Percentiles rank a stretch among this genome's conserved stretches.
Conservation (phyloP, 2,797 vertebrate species). For the Alfaro cultratus region DNA sequence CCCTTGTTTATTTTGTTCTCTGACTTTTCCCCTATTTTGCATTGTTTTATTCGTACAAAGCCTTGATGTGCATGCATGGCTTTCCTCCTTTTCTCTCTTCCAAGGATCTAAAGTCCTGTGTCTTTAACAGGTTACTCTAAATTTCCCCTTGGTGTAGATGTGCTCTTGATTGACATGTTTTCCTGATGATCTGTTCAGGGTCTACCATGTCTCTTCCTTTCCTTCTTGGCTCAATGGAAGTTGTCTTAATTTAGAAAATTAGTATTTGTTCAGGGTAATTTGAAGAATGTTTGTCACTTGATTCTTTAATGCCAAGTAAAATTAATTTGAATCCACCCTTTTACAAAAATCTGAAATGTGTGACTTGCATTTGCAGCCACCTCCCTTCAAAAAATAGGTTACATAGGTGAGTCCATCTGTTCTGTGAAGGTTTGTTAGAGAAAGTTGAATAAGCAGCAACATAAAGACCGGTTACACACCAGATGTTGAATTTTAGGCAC, state of each 20-base stretch:
- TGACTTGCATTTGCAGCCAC: too few relatives aligned
- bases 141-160: not conserved
- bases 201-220: not conserved
- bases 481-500: too few relatives aligned
- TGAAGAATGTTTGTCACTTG: not conserved
- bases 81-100: not conserved
- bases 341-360: too few relatives aligned
- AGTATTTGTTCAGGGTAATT: not conserved
- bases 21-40: too few relatives aligned
- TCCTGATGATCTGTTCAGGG: not conserved
- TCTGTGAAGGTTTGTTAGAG: too few relatives aligned
- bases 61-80: not conserved
- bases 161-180: not conserved
- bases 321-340: too few relatives aligned
- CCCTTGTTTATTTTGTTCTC: slow-evolving; percentile 13
- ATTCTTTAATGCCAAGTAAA: too few relatives aligned
- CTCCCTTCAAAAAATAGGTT: too few relatives aligned
- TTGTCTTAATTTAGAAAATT: not conserved
- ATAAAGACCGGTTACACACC: too few relatives aligned
- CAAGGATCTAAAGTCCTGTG: not conserved
- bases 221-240: not conserved
- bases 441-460: too few relatives aligned
- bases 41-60: not conserved
- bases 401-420: too few relatives aligned
- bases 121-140: not conserved